A percentile compares a stretch with the other conserved stretches of the same genome.
Evolutionary conservation across 2,113 vertebrate genomes (phyloP).

Genomic region (Pseudorectes ferrugineus): DNA sequence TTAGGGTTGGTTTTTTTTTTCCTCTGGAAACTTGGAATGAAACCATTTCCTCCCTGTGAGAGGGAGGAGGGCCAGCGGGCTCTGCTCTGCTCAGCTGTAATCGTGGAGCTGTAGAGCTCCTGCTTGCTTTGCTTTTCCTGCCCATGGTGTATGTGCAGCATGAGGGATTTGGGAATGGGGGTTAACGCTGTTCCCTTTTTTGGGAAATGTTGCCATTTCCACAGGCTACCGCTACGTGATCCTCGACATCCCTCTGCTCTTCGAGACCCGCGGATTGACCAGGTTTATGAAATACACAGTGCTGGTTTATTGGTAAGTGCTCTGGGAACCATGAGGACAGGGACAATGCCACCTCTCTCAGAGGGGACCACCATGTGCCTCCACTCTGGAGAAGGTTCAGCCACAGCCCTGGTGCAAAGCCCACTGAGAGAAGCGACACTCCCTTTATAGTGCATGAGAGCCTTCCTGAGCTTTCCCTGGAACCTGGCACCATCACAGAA

Average conservation of each 20-base stretch:
- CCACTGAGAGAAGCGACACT: fast-evolving
- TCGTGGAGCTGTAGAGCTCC: background rate
- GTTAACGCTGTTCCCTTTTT: background rate
- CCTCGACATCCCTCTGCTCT: slow-evolving; percentile 93
- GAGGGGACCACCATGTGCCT: fast-evolving
- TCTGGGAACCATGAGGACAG: fast-evolving
- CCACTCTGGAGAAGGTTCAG: background rate
- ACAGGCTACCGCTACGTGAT: slow-evolving; percentile 92
- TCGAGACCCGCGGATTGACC: slow-evolving; percentile 84
- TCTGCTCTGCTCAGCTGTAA: background rate
- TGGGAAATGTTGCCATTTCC: background rate
- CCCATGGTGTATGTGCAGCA: background rate
- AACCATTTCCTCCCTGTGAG: background rate
- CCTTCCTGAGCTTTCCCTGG: background rate
- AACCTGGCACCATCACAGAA: background rate
- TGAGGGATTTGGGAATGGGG: background rate
- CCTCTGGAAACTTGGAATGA: background rate
- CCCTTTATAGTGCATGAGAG: background rate
- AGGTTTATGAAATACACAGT: slow-evolving; percentile 89
- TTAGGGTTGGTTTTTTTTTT: background rate
- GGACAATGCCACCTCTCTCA: background rate
- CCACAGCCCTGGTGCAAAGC: background rate
- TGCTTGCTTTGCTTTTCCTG: background rate
- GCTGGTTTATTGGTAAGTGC: slow-evolving; percentile 91
- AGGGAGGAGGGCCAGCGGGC: background rate